Evolutionary conservation across 1,140 invertebrate species (phyloP).

Genomic region (Drosophila triauraria): DNA sequence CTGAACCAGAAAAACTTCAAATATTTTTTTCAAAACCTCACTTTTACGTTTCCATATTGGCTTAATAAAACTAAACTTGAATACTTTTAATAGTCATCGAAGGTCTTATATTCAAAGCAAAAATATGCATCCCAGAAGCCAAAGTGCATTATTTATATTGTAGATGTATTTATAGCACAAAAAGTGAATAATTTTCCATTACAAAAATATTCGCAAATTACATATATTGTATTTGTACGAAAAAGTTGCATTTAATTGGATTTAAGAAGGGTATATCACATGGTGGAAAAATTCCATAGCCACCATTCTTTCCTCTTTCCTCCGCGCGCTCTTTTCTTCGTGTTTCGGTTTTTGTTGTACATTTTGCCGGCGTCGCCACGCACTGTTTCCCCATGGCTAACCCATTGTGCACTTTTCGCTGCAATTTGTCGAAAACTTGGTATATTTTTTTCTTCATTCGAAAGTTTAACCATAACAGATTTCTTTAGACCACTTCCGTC

Average conservation of each 20-base stretch:
- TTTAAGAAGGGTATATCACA: slow-evolving; percentile 18
- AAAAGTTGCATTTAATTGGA: slow-evolving; percentile 11
- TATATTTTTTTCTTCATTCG: slow-evolving; percentile 26
- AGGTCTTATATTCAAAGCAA: no score
- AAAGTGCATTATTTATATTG: no score
- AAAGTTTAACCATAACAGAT: slow-evolving; percentile 79
- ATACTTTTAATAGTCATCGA: background rate
- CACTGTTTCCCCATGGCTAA: slow-evolving; percentile 69
- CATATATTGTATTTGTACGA: background rate
- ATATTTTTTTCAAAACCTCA: no score
- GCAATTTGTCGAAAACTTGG: slow-evolving; percentile 77
- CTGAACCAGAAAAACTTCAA: no score
- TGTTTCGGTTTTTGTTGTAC: slow-evolving; percentile 45
- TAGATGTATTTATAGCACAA: background rate
- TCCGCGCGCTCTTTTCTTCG: background rate
- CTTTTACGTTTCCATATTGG: no score
- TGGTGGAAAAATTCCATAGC: slow-evolving; percentile 8
- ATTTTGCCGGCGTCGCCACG: slow-evolving; percentile 64
- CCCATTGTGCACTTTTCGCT: slow-evolving; percentile 76
- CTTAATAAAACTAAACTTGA: no score
- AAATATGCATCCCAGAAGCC: no score
- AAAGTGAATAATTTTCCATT: background rate
- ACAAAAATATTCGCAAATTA: background rate
- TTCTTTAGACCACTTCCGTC: slow-evolving; percentile 57
- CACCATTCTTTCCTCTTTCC: slow-evolving; percentile 7